Evolutionary conservation across 1,140 invertebrate genomes (phyloP), one percentile per base, ranked within the genome.

Genomic region (Leptinotarsa undecemlineata): DNA sequence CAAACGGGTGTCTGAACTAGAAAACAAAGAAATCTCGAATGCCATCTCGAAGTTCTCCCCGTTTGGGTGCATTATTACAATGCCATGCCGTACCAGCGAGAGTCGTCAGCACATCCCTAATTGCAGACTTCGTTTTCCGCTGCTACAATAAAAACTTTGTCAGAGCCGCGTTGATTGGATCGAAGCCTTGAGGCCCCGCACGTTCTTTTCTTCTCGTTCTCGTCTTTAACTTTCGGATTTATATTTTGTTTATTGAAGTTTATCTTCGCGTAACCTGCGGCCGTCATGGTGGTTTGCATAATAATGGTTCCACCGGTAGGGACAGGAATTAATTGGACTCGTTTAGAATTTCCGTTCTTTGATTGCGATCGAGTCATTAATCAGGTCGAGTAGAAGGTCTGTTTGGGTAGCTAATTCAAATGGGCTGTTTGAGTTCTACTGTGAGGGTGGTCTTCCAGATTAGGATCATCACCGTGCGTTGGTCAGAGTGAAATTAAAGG

Each of bases 101-200:
- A 48, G 48, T 69, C 48, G 48, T 69, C 68, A 74, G 75, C 75
- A 72, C 70, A 61, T 76, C 74, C 71, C 75, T 76, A 76, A 76
- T 76, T 76, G 75, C 72, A 76, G 72, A 68, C 75, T 71, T 74
- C 75, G 68, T 76, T 76, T 74, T 71, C 68, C 72, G 60, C 72
- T 74, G 73, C 70, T 71, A 74, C 75, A 76, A 76, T 76, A 76
- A 76, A 76, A 76, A 76, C 62, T 76, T 76, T 76, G 75, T 76
- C 75, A 19, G 70, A 21, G 48, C 42, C 20, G 70, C 33, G 70
- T 63, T 71, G 70, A 71, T 71, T 71, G 70, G 70, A 20, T 71
- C 48, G 42, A 60, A 63, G 70, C 51, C 70, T 48, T 26, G 15
- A 15, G 57, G 70, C 63, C 26, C 20, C 19, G 20, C 17, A 23